Conservation (phyloP, 1,140 invertebrate species). For the Manduca sexta region DNA sequence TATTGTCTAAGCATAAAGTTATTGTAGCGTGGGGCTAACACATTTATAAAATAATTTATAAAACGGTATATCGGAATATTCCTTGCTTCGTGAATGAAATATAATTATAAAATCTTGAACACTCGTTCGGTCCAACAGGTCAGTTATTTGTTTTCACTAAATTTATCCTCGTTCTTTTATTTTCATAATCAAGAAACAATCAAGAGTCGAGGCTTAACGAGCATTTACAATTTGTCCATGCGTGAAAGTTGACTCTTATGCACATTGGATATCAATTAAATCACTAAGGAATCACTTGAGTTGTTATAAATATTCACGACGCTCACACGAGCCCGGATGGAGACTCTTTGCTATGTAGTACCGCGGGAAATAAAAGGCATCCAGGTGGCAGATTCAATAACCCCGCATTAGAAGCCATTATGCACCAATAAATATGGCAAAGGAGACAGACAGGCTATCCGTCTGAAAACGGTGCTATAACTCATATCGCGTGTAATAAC, state of each 20-base stretch:
- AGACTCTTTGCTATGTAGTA: slow-evolving; percentile 15
- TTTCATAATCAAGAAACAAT: slow-evolving; percentile 65
- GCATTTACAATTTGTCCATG: slow-evolving; percentile 62
- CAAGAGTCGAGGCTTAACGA: slow-evolving; percentile 60
- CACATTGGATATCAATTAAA: slow-evolving; percentile 56
- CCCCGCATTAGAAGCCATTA: slow-evolving; percentile 63
- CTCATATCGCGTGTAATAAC: slow-evolving; percentile 47
- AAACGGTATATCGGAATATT: too few relatives aligned
- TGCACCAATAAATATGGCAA: slow-evolving; percentile 61
- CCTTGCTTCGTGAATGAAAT: too few relatives aligned
- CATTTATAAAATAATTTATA: too few relatives aligned
- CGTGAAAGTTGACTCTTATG: slow-evolving; percentile 30
- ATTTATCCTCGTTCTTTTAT: slow-evolving; percentile 30
- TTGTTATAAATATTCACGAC: slow-evolving; percentile 62
- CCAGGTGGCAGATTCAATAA: slow-evolving; percentile 62
- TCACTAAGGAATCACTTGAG: slow-evolving; percentile 24
- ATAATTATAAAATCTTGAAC: neutral
- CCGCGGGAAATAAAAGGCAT: slow-evolving; percentile 45
- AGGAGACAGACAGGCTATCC: slow-evolving; percentile 50
- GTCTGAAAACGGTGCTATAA: slow-evolving; percentile 48
- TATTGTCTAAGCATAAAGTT: too few relatives aligned
- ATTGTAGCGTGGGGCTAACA: too few relatives aligned
- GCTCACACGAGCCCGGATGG: slow-evolving; percentile 40
- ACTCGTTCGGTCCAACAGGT: neutral
- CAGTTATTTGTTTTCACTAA: too few relatives aligned